Conservation (phyloP, 2,113 vertebrate genomes). For the Sclerurus mexicanus region DNA sequence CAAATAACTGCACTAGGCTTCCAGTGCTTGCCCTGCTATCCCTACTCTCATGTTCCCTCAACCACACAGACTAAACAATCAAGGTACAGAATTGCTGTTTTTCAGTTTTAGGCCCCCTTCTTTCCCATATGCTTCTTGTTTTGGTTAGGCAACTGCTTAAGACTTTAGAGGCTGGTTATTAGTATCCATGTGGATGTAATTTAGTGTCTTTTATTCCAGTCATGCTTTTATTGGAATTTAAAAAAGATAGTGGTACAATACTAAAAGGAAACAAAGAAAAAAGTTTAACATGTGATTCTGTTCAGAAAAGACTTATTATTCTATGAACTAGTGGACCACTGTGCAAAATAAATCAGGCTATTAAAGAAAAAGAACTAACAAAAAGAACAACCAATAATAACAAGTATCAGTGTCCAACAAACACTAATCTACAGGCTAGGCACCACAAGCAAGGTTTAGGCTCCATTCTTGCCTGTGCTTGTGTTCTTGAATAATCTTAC, state of each 20-base stretch:
- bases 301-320: slow-evolving; percentile 41
- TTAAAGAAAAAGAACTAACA: slow-evolving; percentile 30
- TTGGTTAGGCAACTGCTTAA: slow-evolving; percentile 52
- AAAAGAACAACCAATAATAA: slow-evolving; percentile 1
- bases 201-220: slow-evolving; percentile 58
- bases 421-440: not conserved
- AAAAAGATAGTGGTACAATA: slow-evolving; percentile 51
- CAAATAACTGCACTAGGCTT: not conserved
- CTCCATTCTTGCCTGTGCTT: not conserved
- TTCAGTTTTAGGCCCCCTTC: slow-evolving; percentile 22
- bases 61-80: slow-evolving; percentile 56
- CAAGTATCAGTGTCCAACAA: not conserved
- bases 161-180: slow-evolving; percentile 53
- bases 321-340: not conserved
- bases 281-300: not conserved
- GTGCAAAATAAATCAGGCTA: not conserved
- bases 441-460: not conserved
- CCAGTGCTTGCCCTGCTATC: not conserved
- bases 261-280: slow-evolving; percentile 45
- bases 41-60: not conserved
- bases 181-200: slow-evolving; percentile 67
- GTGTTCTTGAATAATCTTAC: not conserved
- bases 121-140: slow-evolving; percentile 60
- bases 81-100: slow-evolving; percentile 34
- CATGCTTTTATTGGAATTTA: slow-evolving; percentile 68